Evolutionary conservation across 1,140 invertebrate genomes (phyloP), one percentile per base, ranked within the genome.

Genomic region (Drosophila albomicans): DNA sequence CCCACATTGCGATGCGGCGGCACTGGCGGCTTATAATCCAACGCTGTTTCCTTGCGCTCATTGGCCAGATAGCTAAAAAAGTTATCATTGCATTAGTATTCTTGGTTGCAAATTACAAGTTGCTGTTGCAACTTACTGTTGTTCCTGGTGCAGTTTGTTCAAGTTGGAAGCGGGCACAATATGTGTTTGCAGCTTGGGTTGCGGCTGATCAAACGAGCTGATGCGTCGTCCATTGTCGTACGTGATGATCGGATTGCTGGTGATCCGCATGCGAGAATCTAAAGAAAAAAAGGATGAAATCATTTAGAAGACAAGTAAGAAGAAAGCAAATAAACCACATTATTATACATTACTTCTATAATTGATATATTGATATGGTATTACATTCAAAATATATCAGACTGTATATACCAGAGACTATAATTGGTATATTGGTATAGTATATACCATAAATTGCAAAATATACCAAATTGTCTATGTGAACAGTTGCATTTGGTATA

Each of bases 1-100:
- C 84, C 84, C n/a, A 87, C 95, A 92, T 96, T 96, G 54, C 97
- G 94, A 88, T 98, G 97, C 0, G 97, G 97, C 8, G 97, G 97
- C 32, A 98, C 96, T 1, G 97, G 97, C 0, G 97, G 97, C 68
- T 96, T 95, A 90, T 97, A 97, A 11, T 92, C 90, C 73, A 82
- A 71, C 75, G 81, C 72, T 89, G 77, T 81, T 56, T 74, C 75
- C 78, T 93, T 93, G 69, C 93, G 92, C 38, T 93, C 92, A 38
- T 93, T 97, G 5, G 95, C 95, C 2, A 95, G 94, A 81, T 97
- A 96, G 75, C 97, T 88, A 38, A 0, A 58, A 8, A 10, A 7
- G 10, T 10, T 3, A 3, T 8, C 20, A 38, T 38, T 8, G 3
- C 7, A 38, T 38, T 32, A 32, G 30, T 25, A 25, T 25, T 25